Evolutionary conservation across 2,797 vertebrate genomes (phyloP), one percentile per base, ranked within the genome.

Genomic region (Microctenopoma steveboyesi): DNA sequence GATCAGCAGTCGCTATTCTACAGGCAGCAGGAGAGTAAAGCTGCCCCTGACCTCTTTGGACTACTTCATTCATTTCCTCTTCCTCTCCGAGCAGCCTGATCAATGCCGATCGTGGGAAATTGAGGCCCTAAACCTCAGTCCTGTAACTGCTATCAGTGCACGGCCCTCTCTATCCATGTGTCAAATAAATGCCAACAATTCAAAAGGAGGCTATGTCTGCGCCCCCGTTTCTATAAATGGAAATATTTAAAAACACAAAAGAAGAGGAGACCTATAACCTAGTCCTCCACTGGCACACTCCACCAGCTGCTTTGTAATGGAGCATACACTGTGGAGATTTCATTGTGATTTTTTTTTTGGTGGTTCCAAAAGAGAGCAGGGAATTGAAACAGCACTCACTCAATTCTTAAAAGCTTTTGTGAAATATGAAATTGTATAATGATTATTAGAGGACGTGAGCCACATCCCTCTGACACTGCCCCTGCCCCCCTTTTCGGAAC

Each of bases 141-240:
- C 66, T 25, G 52, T 39, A 68, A 47, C 54, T 55, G 28, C 57
- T 69, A 58, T 77, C 82, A 80, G 72, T 65, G 59, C 50, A 5
- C 39, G 48, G 50, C 48, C 50, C 76, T 69, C 46, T 37, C 66
- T 64, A 28, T 58, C 72, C 69, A 55, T 9, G 11, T n/a, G 59
- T 69, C 68, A 77, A 66, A 73, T 81, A 74, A 82, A 86, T 86
- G 83, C 81, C 76, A 84, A 43, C 59, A 69, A 71, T 54, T 81
- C 63, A 71, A 84, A 78, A 49, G 78, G 42, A 79, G 64, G 30
- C 65, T 10, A 52, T 35, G 25, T 64, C 74, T 4, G 33, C 42
- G 40, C 50, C 12, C 33, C 33, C 2, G 27, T 53, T 35, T 64
- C 14, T 64, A 15, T 69, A 30, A 78, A 86, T 74, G 40, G 12